phyloP scores from a whole-genome alignment of 2,113 vertebrate species.

The Engraulis encrasicolus region DNA sequence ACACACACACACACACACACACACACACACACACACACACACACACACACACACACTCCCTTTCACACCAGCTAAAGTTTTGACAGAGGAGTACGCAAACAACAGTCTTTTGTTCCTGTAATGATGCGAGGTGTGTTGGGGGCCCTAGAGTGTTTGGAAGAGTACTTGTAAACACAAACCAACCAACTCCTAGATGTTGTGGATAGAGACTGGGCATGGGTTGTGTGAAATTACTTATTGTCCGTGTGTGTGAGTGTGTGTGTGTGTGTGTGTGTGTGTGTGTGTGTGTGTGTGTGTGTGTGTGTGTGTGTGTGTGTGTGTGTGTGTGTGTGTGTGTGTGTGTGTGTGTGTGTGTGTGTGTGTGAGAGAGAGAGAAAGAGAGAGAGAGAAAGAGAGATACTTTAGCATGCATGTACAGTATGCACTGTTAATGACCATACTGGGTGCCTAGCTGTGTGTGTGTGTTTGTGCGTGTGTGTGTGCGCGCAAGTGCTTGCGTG shows the following conservation, averaged over 20 bases:
- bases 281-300: neutral
- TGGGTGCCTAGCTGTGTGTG: too few species aligned
- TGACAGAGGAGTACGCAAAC: neutral
- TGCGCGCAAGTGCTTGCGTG: neutral
- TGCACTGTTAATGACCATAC: neutral
- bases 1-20: neutral
- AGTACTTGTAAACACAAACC: neutral
- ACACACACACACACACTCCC: neutral
- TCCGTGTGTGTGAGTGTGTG: neutral
- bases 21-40: slow-evolving; percentile 31
- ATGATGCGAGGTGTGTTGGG: neutral
- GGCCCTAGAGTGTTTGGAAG: neutral
- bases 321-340: neutral
- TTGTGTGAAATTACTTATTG: neutral
- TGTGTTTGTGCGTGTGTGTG: neutral
- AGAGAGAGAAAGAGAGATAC: too few species aligned
- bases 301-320: neutral
- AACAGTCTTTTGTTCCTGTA: neutral
- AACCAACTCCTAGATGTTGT: neutral
- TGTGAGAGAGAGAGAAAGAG: too few species aligned
- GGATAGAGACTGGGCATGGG: neutral
- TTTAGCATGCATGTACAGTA: neutral
- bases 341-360: neutral
- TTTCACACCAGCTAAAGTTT: too few species aligned
- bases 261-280: neutral